These are phyloP conservation scores for Acrocephalus kingi DNA, from an alignment of 2,113 vertebrate species.

Conservation along the genomic window DNA sequence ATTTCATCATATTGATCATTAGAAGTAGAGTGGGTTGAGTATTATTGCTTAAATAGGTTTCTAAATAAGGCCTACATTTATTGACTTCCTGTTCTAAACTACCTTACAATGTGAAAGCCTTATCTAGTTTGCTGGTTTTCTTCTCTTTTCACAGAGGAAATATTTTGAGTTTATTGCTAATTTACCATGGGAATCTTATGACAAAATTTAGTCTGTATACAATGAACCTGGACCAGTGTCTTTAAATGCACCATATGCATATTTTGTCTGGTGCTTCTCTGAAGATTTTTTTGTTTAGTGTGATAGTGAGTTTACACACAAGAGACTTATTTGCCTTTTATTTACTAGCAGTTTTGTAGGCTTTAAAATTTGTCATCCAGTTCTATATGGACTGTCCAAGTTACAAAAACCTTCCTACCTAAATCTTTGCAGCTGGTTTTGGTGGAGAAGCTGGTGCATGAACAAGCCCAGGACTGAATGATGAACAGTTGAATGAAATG, in stretches of 20 bases:
- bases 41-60: neutral
- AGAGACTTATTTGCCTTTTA: neutral
- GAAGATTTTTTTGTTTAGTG: neutral
- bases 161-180: neutral
- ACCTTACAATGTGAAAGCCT: neutral
- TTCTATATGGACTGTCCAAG: neutral
- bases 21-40: neutral
- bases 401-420: neutral
- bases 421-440: neutral
- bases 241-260: neutral
- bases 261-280: neutral
- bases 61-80: neutral
- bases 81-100: neutral
- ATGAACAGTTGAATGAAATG: neutral
- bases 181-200: neutral
- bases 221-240: neutral
- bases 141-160: neutral
- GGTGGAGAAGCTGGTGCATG: neutral
- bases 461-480: neutral
- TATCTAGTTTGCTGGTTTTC: neutral
- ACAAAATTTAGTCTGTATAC: neutral
- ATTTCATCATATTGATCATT: neutral
- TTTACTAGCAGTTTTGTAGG: neutral
- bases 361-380: neutral
- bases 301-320: neutral